These are phyloP conservation scores for Furnarius figulus DNA, from an alignment of 2,113 vertebrate genomes.

Conservation along the genomic window DNA sequence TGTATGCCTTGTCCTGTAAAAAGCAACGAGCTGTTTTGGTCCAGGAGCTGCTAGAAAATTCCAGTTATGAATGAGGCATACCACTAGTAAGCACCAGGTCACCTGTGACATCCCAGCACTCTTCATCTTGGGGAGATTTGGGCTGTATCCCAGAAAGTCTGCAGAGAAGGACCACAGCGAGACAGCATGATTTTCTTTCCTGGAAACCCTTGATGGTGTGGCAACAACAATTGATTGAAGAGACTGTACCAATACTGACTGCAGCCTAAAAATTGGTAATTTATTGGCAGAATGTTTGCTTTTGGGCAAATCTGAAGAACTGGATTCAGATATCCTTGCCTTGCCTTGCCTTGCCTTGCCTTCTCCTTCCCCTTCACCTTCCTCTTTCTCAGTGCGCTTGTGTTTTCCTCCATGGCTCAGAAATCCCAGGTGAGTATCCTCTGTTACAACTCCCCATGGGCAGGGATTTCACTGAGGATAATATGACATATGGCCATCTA, in stretches of 20 bases:
- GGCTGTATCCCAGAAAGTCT: background rate
- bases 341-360: too few relatives aligned
- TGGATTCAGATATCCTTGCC: background rate
- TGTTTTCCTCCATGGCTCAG: background rate
- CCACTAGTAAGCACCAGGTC: background rate
- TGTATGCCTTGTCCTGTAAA: background rate
- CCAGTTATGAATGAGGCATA: background rate
- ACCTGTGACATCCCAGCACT: background rate
- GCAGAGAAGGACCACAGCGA: background rate
- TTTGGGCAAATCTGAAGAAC: background rate
- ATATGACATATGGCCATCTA: background rate
- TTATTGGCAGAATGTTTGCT: background rate
- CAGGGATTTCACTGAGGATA: background rate
- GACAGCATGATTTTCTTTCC: background rate
- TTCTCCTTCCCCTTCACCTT: too few relatives aligned
- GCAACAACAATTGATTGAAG: background rate
- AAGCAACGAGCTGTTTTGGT: background rate
- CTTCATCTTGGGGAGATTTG: background rate
- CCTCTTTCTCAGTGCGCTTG: background rate
- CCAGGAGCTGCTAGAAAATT: background rate
- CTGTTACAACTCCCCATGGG: background rate
- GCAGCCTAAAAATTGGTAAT: background rate
- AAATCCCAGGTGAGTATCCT: background rate
- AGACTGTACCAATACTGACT: background rate
- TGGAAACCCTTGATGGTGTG: background rate